phyloP scores from a whole-genome alignment of 2,113 vertebrate genomes.

The Prunella himalayana region DNA sequence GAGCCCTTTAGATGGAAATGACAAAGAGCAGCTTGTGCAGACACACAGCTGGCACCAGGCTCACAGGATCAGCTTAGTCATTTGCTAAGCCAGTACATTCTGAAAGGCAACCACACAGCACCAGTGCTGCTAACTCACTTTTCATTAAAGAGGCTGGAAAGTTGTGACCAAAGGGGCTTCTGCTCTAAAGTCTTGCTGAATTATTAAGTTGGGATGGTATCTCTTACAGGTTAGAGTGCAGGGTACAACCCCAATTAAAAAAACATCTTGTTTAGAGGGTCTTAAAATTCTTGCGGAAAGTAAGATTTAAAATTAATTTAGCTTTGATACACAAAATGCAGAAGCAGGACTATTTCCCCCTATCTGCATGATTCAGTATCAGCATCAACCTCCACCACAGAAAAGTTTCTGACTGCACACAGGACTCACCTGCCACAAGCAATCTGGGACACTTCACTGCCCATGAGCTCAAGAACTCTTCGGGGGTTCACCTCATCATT shows the following conservation, averaged over 20 bases:
- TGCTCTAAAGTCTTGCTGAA: neutral
- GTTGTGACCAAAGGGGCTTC: neutral
- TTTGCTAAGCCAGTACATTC: neutral
- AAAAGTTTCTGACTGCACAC: neutral
- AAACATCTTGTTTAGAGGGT: neutral
- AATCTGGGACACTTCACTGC: conserved; percentile 89
- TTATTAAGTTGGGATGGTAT: neutral
- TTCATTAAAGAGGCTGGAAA: neutral
- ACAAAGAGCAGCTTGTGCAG: neutral
- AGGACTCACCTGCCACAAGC: conserved; percentile 84
- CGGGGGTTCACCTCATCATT: conserved; percentile 86
- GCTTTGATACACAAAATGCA: neutral
- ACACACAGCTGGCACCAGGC: neutral
- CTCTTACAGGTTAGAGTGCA: neutral
- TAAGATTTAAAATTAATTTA: neutral
- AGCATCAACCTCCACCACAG: neutral
- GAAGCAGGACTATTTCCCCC: neutral
- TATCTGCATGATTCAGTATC: neutral
- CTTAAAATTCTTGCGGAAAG: neutral
- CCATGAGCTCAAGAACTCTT: conserved; percentile 89
- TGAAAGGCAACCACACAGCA: neutral
- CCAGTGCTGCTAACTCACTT: neutral
- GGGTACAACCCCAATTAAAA: neutral
- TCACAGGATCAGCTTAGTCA: neutral
- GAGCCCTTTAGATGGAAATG: neutral